Evolutionary conservation across 1,140 invertebrate species (phyloP), one percentile per base, ranked within the genome.

Genomic region (Drosophila leontia): DNA sequence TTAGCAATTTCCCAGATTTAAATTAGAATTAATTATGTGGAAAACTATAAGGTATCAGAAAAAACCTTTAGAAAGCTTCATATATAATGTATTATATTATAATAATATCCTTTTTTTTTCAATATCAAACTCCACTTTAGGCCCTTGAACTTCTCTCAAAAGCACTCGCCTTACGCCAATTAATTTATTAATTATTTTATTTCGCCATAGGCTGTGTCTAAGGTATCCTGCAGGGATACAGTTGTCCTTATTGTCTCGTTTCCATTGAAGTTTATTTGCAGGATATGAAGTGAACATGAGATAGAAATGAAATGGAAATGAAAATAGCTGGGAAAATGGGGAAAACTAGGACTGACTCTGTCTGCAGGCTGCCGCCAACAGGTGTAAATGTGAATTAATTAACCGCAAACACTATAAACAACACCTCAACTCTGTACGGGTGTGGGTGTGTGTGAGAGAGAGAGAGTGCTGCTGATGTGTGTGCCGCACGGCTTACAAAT

Each of bases 311-410:
- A 84, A 80, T 77, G 65, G 51, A 8, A 55, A 55, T 55, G 34
- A 17, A 23, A 55, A 37, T 37, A 56, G 64, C 12, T 77, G 67
- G 75, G 81, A 76, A 83, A 80, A 70, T 67, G 64, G 55, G 48
- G 17, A 41, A 53, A 59, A 53, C 64, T 56, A 23, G 35, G 67
- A 13, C 67, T 75, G 71, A 23, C 68, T 59, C n/a, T 15, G 78
- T 84, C 82, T 85, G 68, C 45, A 56, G 26, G 77, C 78, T 57
- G 77, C 78, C 75, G 67, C 65, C 83, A 91, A 91, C 85, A 92
- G 91, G 91, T 92, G 91, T 88, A 91, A 92, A 85, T 88, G 81
- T 87, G 83, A 91, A 91, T 88, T 92, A 92, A 92, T 92, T 92
- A 92, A 91, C 91, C 86, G 81, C 90, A 91, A 91, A 87, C 86